Conservation (phyloP, 1,140 invertebrate genomes). For the Drosophila santomea region DNA sequence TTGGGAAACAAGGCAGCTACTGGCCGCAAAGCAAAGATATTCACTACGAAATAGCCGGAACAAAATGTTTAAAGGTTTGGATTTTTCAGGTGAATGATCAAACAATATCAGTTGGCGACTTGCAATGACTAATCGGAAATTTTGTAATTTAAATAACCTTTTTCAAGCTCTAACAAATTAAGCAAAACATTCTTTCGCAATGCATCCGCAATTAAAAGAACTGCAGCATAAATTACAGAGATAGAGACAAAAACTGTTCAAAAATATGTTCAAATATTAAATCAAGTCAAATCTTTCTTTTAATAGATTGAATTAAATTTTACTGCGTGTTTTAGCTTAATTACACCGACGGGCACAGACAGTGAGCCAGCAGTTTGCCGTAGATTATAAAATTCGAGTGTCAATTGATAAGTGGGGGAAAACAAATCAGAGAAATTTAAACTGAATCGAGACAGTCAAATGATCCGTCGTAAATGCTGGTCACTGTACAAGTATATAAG, state of each 20-base stretch:
- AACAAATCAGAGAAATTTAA: conserved; percentile 46
- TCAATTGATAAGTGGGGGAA: conserved; percentile 24
- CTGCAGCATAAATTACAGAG: conserved; percentile 13
- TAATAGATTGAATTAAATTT: too few species aligned
- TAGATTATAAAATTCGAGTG: conserved; percentile 24
- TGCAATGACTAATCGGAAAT: conserved; percentile 19
- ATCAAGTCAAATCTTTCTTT: too few species aligned
- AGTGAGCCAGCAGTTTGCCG: conserved; percentile 30
- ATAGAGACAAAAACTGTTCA: background rate
- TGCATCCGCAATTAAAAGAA: conserved; percentile 31
- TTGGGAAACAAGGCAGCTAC: background rate
- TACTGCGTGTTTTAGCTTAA: background rate
- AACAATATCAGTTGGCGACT: conserved; percentile 12
- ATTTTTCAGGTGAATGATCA: conserved; percentile 17
- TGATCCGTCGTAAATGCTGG: conserved; percentile 19
- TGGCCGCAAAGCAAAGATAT: background rate
- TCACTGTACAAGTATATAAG: conserved; percentile 19
- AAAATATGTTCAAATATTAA: too few species aligned
- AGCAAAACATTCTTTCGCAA: conserved; percentile 19
- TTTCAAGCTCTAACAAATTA: background rate
- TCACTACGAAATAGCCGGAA: conserved; percentile 3
- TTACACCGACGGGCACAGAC: conserved; percentile 4
- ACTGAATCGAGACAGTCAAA: conserved; percentile 7
- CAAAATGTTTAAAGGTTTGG: background rate
- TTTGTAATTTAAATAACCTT: conserved; percentile 17